phyloP scores from a whole-genome alignment of 2,888 invertebrate species.

The Anarsia innoxiella region DNA sequence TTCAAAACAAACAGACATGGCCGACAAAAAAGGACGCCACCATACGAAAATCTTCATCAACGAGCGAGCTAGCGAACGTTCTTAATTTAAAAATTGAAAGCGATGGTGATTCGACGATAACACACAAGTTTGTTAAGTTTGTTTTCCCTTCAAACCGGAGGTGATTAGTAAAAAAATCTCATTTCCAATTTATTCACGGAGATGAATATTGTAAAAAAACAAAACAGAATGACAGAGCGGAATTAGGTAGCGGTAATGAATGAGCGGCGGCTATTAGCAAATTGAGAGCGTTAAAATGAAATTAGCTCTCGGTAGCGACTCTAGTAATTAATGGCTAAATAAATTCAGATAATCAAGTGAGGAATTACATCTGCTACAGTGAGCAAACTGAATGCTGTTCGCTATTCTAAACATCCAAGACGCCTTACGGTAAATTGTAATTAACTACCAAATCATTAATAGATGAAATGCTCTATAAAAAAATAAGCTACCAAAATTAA shows the following conservation, averaged over 20 bases:
- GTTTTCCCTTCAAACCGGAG: constrained; percentile 33
- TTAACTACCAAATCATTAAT: not conserved
- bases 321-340: constrained; percentile 48
- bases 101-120: constrained; percentile 51
- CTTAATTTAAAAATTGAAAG: constrained; percentile 54
- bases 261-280: constrained; percentile 53
- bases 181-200: constrained; percentile 54
- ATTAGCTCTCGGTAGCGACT: constrained; percentile 48
- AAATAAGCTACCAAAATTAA: too few relatives aligned
- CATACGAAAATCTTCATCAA: constrained; percentile 66
- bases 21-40: constrained; percentile 68
- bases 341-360: constrained; percentile 50
- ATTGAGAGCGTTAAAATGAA: constrained; percentile 56
- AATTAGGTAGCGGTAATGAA: constrained; percentile 47
- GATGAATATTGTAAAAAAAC: constrained; percentile 55
- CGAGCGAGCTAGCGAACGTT: constrained; percentile 51
- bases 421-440: constrained; percentile 23
- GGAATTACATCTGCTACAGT: constrained; percentile 41
- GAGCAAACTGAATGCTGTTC: constrained; percentile 21
- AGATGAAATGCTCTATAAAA: not conserved
- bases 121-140: too few relatives aligned
- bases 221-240: constrained; percentile 55
- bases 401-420: constrained; percentile 9
- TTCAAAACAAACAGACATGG: constrained; percentile 73
- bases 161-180: constrained; percentile 42